Base-by-base conservation (phyloP, 2,888 invertebrate species). In the Sphaerophoria rueppellii region DNA sequence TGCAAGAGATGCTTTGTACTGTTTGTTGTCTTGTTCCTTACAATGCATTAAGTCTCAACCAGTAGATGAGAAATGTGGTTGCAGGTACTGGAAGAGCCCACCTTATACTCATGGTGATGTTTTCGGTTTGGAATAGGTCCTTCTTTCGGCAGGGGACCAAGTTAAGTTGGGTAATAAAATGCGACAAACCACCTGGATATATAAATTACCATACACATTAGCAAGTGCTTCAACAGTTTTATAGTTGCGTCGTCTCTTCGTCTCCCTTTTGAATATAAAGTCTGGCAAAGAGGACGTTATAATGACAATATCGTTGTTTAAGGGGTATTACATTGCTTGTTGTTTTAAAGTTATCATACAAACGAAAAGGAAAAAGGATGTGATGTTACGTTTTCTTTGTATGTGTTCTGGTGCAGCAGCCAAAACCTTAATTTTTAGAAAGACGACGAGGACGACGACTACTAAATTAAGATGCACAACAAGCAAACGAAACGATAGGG, bases 111-210 rank as follows among this genome's bases (percentile, higher is more conserved):
- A 58, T 37, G 9, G 35, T 35, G 37, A 35, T 76, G 40, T 71
- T 52, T 61, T 65, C 37, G 54, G 52, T 24, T 24, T 24, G 24
- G 2, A 24, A 24, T 63, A 24, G 52, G 76, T 81, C 65, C 63
- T 76, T 65, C 55, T 58, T 35, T 57, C 24, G 70, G n/a, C 70
- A 73, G 73, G 81, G 77, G 85, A 81, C 76, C 77, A 77, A 85
- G 57, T 85, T 77, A 81, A 85, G 81, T 77, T 76, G 81, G 73
- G 85, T 81, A 85, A 81, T 85, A 85, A 85, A 85, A 85, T 85
- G 85, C 85, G 76, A 85, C 85, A 85, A 85, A 77, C 85, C 85
- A 85, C 85, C 85, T 85, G 85, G 85, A 85, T 85, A 85, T 24
- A 24, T 85, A 81, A 85, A 85, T 85, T 85, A 85, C 85, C 85